These are phyloP conservation scores for Larimichthys crocea DNA, from an alignment of 2,113 vertebrate genomes.

Conservation along the genomic window DNA sequence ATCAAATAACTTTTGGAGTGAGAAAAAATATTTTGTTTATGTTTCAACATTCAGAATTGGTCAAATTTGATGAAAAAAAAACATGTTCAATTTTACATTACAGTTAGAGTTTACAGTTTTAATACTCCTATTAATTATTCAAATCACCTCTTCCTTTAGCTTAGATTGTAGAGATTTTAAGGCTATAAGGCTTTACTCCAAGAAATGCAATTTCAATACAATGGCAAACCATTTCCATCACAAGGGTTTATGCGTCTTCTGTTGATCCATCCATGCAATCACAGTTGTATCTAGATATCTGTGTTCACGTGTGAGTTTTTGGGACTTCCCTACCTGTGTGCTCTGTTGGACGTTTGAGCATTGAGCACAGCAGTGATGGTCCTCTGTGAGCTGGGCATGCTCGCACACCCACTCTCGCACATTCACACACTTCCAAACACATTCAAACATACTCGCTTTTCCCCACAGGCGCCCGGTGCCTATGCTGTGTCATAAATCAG, in stretches of 20 bases:
- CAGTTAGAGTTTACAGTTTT: too few species aligned
- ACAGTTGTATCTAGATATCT: neutral
- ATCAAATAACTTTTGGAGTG: too few species aligned
- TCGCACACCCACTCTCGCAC: conserved; percentile 30
- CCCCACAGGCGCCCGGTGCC: conserved; percentile 65
- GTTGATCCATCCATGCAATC: neutral
- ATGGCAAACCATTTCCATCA: too few species aligned
- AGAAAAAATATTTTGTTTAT: too few species aligned
- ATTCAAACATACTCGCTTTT: conserved; percentile 52
- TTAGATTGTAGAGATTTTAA: too few species aligned
- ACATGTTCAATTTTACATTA: too few species aligned
- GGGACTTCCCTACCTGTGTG: conserved; percentile 21
- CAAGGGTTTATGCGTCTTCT: neutral
- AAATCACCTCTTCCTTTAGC: too few species aligned
- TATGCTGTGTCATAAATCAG: conserved; percentile 81
- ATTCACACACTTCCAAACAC: conserved; percentile 59
- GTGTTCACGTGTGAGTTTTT: conserved; percentile 1
- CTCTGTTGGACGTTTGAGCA: conserved; percentile 51
- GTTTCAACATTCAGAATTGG: too few species aligned
- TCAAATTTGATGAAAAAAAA: too few species aligned
- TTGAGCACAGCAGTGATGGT: conserved; percentile 65
- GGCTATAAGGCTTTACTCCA: too few species aligned
- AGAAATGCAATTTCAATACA: too few species aligned
- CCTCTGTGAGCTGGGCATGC: conserved; percentile 35
- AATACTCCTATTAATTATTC: too few species aligned